Evolutionary conservation across 2,888 invertebrate genomes (phyloP), one percentile per base, ranked within the genome.

Genomic region (Thera obeliscata): DNA sequence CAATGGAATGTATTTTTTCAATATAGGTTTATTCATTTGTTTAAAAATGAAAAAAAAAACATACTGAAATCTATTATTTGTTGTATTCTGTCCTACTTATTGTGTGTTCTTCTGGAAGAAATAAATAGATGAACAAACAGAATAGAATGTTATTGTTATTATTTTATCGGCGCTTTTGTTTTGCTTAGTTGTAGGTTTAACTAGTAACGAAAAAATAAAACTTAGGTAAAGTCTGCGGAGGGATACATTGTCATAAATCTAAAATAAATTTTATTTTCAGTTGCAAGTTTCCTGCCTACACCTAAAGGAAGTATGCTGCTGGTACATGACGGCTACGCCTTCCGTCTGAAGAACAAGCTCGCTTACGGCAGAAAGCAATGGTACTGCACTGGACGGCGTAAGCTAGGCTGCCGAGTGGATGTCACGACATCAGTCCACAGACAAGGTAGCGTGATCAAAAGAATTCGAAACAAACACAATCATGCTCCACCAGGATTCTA

Each of bases 331-430:
- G 91, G 92, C 8, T 90, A 83, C 71, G 91, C 92, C 54, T 92
- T 92, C 70, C 82, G 92, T 12, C 74, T 92, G 33, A 92, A 92
- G 72, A 92, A 92, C 65, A 91, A 90, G 77, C 74, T 92, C 59
- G 92, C 92, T 0, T 89, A 91, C 75, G 91, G 92, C 41, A 92
- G 90, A 76, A 91, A 91, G 66, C 92, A 92, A 68, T 92, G 92
- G 92, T 92, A 92, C 69, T 92, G 92, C 63, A 90, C 87, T 43
- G 89, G 90, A 0, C 81, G 92, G 2, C 86, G 82, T 0, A 91
- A 91, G 72, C 87, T 89, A 1, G 91, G 91, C 12, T 92, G 92
- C 69, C 86, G 85, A n/a, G 92, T 89, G 8, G 91, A 90, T 67
- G 82, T 91, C 1, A 91, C 87, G 2, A 91, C 91, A 0, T 84